A percentile compares a stretch with the other conserved stretches of the same genome.
Evolutionary conservation across 2,113 vertebrate species (phyloP).

Genomic region (Tychaedon coryphoeus): DNA sequence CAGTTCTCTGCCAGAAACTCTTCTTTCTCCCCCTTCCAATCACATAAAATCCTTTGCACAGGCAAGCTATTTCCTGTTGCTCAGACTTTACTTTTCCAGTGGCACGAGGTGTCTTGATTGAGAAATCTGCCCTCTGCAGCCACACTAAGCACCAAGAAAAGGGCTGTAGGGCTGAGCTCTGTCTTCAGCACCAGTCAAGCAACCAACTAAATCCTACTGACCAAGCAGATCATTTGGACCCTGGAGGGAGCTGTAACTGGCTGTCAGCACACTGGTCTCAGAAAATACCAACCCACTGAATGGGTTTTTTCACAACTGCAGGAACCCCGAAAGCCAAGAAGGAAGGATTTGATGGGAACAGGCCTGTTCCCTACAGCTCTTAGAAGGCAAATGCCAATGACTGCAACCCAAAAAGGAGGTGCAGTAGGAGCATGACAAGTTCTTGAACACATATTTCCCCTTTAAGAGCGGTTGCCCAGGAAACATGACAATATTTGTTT

Average conservation of each 20-base stretch:
- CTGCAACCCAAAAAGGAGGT: background rate
- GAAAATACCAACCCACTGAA: background rate
- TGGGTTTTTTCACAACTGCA: background rate
- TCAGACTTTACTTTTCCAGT: background rate
- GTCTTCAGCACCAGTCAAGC: background rate
- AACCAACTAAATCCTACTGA: background rate
- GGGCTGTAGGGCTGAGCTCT: background rate
- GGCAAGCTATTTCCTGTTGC: background rate
- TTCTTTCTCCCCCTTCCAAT: background rate
- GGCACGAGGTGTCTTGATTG: background rate
- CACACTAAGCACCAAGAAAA: background rate
- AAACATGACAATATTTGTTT: constrained; percentile 46
- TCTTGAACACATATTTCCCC: background rate
- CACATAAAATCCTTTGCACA: background rate
- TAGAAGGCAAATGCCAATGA: background rate
- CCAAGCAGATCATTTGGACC: background rate
- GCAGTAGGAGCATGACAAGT: background rate
- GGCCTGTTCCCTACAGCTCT: background rate
- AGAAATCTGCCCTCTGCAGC: background rate
- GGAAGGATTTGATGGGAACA: background rate
- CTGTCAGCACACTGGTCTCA: background rate
- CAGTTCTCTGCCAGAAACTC: background rate
- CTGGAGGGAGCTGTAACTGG: background rate
- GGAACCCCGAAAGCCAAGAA: background rate
- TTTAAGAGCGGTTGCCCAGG: constrained; percentile 25